Conservation (phyloP, 2,888 invertebrate species). For the Fissipunctia ypsillon region DNA sequence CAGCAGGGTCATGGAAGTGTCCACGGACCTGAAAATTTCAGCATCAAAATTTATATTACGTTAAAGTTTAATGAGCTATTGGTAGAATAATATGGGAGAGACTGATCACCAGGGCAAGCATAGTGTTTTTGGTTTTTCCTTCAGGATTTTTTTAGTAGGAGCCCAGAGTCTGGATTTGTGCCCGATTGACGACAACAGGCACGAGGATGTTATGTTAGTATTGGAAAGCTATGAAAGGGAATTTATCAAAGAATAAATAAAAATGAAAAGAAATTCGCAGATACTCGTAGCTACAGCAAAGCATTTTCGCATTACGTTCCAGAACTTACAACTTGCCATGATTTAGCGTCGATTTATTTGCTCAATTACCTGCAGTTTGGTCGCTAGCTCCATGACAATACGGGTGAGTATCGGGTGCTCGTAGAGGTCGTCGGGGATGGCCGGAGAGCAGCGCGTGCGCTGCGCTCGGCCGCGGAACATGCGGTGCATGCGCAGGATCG, state of each 20-base stretch:
- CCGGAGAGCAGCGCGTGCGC: constrained; percentile 96
- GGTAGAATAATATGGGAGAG: neutral
- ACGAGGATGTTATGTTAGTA: neutral
- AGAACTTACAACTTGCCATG: constrained; percentile 1
- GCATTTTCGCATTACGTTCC: constrained; percentile 3
- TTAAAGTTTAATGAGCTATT: neutral
- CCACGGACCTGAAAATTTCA: constrained; percentile 58
- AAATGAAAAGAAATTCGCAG: constrained; percentile 3
- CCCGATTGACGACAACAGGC: neutral
- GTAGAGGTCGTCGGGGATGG: constrained; percentile 96
- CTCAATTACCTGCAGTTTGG: constrained; percentile 93
- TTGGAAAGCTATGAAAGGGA: neutral
- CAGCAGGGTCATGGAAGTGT: constrained; percentile 56
- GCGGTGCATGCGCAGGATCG: constrained; percentile 96
- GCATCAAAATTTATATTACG: constrained; percentile 5
- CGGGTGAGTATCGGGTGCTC: constrained; percentile 95
- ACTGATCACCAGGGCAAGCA: neutral
- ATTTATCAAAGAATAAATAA: neutral
- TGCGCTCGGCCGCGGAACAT: constrained; percentile 96
- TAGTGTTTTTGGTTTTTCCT: too few species aligned
- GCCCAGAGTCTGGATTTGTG: neutral
- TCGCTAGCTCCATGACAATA: constrained; percentile 95
- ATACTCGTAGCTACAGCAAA: constrained; percentile 1
- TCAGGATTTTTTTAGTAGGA: too few species aligned
- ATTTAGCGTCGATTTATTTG: neutral